phyloP scores from a whole-genome alignment of 1,140 invertebrate species.

The Bathynomus jamesi region DNA sequence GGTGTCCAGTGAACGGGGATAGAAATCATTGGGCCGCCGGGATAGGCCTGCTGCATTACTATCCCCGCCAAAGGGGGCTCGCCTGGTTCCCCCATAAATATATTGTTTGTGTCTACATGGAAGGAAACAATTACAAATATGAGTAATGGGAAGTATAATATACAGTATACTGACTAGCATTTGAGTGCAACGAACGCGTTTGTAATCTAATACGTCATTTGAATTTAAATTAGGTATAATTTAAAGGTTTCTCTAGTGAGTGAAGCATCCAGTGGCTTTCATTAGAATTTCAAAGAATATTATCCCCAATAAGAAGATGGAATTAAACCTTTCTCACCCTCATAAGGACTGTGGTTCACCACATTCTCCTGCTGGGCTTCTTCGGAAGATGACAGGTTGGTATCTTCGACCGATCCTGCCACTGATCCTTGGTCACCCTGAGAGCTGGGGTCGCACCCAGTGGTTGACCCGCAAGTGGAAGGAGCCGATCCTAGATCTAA shows the following conservation, averaged over 20 bases:
- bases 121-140: neutral
- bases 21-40: slow-evolving; percentile 31
- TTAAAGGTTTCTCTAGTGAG: neutral
- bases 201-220: neutral
- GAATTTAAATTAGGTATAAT: neutral
- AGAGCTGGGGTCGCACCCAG: slow-evolving; percentile 2
- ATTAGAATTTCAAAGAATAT: too few species aligned
- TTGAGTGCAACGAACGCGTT: neutral
- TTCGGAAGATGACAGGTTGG: neutral
- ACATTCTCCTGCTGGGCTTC: slow-evolving; percentile 7
- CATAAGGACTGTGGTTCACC: too few species aligned
- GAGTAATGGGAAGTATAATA: neutral
- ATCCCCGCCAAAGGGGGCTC: slow-evolving; percentile 32
- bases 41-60: slow-evolving; percentile 35
- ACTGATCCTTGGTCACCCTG: slow-evolving; percentile 20
- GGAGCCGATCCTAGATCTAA: slow-evolving; percentile 2
- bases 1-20: slow-evolving; percentile 35
- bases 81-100: slow-evolving; percentile 20
- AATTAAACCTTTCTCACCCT: too few species aligned
- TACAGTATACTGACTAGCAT: neutral
- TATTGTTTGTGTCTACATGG: slow-evolving; percentile 17
- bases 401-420: slow-evolving; percentile 15
- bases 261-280: neutral
- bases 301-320: too few species aligned
- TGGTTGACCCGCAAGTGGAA: neutral